Evolutionary conservation across 2,113 vertebrate genomes (phyloP).

Genomic region (Ovis aries): DNA sequence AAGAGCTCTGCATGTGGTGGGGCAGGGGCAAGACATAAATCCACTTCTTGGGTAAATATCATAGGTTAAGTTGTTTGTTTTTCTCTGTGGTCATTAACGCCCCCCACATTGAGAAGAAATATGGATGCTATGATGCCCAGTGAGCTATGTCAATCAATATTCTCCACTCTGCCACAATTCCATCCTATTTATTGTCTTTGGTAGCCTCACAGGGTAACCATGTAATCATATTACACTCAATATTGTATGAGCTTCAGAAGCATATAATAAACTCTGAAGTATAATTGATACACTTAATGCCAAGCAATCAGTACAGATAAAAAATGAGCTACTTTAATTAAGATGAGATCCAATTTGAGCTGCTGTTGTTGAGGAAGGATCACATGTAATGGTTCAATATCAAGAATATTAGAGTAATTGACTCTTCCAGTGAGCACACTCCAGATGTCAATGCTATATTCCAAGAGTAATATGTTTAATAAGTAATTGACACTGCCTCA

Average conservation of each 20-base stretch:
- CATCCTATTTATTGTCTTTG: neutral
- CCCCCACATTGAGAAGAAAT: conserved; percentile 1
- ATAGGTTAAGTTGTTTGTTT: neutral
- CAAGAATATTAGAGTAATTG: conserved; percentile 31
- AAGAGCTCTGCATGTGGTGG: neutral
- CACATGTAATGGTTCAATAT: neutral
- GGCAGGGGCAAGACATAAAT: neutral
- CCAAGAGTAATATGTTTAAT: conserved; percentile 22
- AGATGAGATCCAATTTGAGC: conserved; percentile 34
- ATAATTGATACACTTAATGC: neutral
- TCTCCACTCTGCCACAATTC: neutral
- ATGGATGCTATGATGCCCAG: neutral
- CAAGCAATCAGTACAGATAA: conserved; percentile 22
- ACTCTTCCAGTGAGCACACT: neutral
- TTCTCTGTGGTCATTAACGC: neutral
- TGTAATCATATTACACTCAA: neutral
- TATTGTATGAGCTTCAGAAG: neutral
- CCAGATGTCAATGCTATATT: neutral
- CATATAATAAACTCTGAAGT: conserved; percentile 19
- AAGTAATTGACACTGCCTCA: neutral
- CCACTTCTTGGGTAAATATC: neutral
- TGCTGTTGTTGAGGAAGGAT: conserved; percentile 28
- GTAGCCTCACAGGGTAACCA: neutral
- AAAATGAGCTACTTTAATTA: neutral
- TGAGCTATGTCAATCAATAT: conserved; percentile 26